Base-by-base conservation (phyloP, 2,797 vertebrate species). In the Morelia viridis region DNA sequence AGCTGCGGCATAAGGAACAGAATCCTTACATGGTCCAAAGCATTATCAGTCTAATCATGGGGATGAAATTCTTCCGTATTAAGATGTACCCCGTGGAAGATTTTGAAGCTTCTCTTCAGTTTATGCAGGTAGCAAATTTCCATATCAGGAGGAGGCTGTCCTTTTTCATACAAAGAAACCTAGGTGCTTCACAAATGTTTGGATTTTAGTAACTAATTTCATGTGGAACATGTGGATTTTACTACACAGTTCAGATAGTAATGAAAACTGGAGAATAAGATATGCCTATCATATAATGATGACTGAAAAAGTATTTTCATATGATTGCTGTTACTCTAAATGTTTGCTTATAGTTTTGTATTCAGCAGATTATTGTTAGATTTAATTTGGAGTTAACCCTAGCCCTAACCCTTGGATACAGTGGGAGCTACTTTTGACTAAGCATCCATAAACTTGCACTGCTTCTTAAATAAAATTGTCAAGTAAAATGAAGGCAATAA, bases 11-110 rank as follows among this genome's bases (percentile, higher is more conserved):
- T 94, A 99, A 99, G 97, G 99, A 99, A 90, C 99, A 99, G 97
- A 99, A 97, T 94, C 99, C 99, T 0, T 99, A 99, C 9, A 97
- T 99, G 58, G 98, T 99, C 94, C 99, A 99, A 96, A 99, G 99
- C 95, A 98, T 98, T 96, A 99, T 99, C 98, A 99, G 99, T 96
- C 98, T 99, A 94, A 99, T 99, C 96, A 99, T 99, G 99, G 99
- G 99, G 68, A 98, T 99, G 97, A 99, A 99, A 96, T 99, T 99
- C 97, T 99, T 99, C 95, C 98, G 99, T 91, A 99, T 99, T 95
- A 99, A 99, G 97, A 99, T 99, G 99, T 99, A 99, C 96, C 99
- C 99, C 0, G 99, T 99, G 96, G 99, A 99, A 94, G 99, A 99
- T 97, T 99, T 99, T 68, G 99, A 99, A 97, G 99, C 99, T 46